phyloP scores from a whole-genome alignment of 2,113 vertebrate genomes.

The Pampusana beccarii region DNA sequence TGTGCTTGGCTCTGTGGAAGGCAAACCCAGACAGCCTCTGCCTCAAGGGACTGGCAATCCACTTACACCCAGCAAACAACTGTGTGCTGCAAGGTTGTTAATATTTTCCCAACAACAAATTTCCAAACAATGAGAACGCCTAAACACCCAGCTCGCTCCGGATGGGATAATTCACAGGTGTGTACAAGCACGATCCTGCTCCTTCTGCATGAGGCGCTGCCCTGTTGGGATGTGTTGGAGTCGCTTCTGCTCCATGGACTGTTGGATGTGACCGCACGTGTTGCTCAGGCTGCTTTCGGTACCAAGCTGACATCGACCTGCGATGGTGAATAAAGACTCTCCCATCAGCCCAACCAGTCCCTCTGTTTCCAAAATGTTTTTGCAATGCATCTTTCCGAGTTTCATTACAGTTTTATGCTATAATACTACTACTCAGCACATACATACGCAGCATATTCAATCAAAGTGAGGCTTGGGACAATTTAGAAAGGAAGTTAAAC shows the following conservation, averaged over 20 bases:
- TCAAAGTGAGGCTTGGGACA: neutral
- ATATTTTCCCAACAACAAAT: slow-evolving; percentile 11
- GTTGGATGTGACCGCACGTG: rapidly evolving
- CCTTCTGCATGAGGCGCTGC: neutral
- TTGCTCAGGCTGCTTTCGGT: neutral
- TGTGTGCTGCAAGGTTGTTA: neutral
- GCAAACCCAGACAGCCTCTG: slow-evolving; percentile 20
- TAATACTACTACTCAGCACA: neutral
- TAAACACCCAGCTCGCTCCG: neutral
- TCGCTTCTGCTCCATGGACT: neutral
- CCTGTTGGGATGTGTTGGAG: neutral
- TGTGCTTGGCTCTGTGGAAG: neutral
- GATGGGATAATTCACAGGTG: neutral
- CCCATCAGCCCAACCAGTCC: neutral
- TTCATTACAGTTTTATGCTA: neutral
- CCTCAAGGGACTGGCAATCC: slow-evolving; percentile 11
- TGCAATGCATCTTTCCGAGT: neutral
- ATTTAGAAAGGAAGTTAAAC: neutral
- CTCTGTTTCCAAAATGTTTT: neutral
- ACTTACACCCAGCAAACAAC: neutral
- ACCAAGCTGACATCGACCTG: neutral
- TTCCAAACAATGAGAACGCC: slow-evolving; percentile 28
- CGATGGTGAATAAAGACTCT: neutral
- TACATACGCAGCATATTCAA: neutral
- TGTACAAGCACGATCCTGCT: neutral